These are phyloP conservation scores for Trematomus bernacchii DNA, from an alignment of 2,797 vertebrate species.

Conservation along the genomic window DNA sequence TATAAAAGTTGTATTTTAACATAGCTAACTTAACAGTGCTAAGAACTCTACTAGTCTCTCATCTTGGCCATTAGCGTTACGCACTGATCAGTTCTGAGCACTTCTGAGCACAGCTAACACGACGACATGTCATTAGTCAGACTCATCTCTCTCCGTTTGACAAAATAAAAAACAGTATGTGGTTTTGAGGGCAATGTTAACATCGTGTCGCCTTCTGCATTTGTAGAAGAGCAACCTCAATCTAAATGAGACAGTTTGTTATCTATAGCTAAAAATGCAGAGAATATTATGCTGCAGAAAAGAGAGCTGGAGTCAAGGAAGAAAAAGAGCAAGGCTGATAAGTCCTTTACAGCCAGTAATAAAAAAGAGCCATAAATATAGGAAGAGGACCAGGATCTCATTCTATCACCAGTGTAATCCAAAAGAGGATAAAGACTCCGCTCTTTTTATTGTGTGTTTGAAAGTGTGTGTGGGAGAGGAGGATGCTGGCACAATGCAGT, in stretches of 20 bases:
- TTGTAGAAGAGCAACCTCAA: conserved; percentile 31
- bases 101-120: conserved; percentile 31
- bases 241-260: conserved; percentile 28
- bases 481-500: conserved; percentile 54
- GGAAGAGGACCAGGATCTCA: conserved; percentile 45
- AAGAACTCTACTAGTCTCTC: conserved; percentile 14
- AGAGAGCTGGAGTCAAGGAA: conserved; percentile 20
- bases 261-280: conserved; percentile 33
- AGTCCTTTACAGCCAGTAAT: conserved; percentile 56
- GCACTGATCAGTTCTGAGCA: conserved; percentile 32
- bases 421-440: conserved; percentile 47
- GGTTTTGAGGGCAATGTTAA: conserved; percentile 17
- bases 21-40: conserved; percentile 27
- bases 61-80: conserved; percentile 40
- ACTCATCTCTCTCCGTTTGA: too few relatives aligned
- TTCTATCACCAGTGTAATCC: conserved; percentile 53
- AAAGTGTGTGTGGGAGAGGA: conserved; percentile 35
- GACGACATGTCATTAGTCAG: neutral
- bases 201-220: conserved; percentile 17
- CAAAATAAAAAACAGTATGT: conserved; percentile 10
- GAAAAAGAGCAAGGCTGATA: conserved; percentile 9
- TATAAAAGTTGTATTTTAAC: conserved; percentile 38
- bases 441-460: conserved; percentile 28
- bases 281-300: conserved; percentile 37
- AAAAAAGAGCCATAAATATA: conserved; percentile 62